Base-by-base conservation (phyloP, 2,113 vertebrate genomes). In the Craseonycteris thonglongyai region DNA sequence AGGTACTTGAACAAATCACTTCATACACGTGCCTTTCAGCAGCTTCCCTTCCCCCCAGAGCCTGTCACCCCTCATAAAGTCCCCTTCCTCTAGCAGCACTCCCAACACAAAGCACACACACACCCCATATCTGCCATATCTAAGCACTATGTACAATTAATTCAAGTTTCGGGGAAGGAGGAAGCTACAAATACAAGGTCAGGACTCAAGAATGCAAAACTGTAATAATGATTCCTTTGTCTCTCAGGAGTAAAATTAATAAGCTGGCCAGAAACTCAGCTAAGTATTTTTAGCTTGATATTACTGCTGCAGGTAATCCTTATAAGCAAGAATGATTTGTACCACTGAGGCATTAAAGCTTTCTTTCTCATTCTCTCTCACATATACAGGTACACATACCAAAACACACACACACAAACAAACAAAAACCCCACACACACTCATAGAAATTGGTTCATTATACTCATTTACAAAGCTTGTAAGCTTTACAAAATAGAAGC, bases 171-270 rank as follows among this genome's bases (percentile, higher is more conserved):
- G 85, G 86, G 65, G 21, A 89, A 82, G 81, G 95, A 79, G 68
- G 22, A n/a, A 94, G 74, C 58, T 51, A 91, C 61, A 91, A 28
- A 76, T 66, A 83, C 82, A 95, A 95, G 91, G 96, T 96, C 97
- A 94, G 82, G 63, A 66, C 69, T 74, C 75, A 82, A 90, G 54
- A 89, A 93, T 80, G 80, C 59, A 75, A 81, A 84, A 58, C 19
- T 83, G 42, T 35, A 74, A 91, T 69, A 95, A 94, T 80, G 93
- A 92, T 35, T 88, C 71, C 83, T 96, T 92, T 92, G 84, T 96
- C 75, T 96, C 93, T 84, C n/a, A 47, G 92, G 83, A 93, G 65
- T 78, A 88, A 93, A 94, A 94, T 96, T 93, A 96, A 96, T 90
- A 94, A 96, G 78, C 90, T 78, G 66, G 75, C 47, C 91, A 84